Conservation (phyloP, 53 echinoderm and acorn worm species). For the Crossaster papposus region DNA sequence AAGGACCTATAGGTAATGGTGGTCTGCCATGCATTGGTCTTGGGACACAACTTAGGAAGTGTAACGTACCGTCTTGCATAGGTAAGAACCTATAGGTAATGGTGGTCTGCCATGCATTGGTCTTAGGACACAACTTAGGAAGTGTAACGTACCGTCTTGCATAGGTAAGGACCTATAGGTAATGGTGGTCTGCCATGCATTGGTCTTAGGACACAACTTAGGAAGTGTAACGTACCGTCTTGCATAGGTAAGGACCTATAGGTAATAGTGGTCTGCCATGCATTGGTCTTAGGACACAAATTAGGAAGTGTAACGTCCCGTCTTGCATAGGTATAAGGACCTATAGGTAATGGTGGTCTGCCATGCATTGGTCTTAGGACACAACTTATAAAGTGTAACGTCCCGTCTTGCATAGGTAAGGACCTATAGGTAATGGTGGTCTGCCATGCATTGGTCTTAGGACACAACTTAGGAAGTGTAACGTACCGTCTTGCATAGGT, state of each 20-base stretch:
- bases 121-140: constrained; percentile 32
- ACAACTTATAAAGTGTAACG: constrained; percentile 63
- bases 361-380: constrained; percentile 66
- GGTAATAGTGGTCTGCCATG: constrained; percentile 70
- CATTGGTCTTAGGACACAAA: constrained; percentile 55
- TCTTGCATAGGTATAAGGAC: too few relatives aligned
- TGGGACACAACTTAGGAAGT: constrained; percentile 48
- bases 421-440: constrained; percentile 70
- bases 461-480: constrained; percentile 61
- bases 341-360: constrained; percentile 66
- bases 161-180: too few relatives aligned
- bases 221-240: constrained; percentile 75
- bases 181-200: constrained; percentile 70
- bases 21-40: constrained; percentile 71
- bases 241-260: too few relatives aligned
- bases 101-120: constrained; percentile 75
- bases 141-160: constrained; percentile 83
- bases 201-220: constrained; percentile 57
- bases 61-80: constrained; percentile 84
- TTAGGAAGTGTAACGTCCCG: constrained; percentile 75
- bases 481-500: constrained; percentile 83
- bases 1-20: constrained; percentile 58
- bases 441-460: constrained; percentile 63
- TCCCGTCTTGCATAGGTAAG: constrained; percentile 86
- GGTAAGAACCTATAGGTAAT: too few relatives aligned